Evolutionary conservation across 1,140 invertebrate species (phyloP), one percentile per base, ranked within the genome.

Genomic region (Drosophila santomea): DNA sequence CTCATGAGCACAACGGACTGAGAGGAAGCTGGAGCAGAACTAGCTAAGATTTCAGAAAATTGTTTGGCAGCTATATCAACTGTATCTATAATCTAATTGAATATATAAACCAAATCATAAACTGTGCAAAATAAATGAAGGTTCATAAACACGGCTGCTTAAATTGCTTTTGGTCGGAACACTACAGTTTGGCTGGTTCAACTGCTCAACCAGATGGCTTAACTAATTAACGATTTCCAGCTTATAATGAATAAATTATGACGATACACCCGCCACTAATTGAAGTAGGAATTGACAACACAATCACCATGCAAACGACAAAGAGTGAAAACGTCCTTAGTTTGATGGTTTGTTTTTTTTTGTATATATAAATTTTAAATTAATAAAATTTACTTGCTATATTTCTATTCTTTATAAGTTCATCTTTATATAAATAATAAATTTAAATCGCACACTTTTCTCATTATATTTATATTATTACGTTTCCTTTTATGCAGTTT

Each of bases 351-450:
- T 77, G 36, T 74, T 86, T 86, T 45, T 62, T 66, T 80, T 76
- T 82, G 74, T 86, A 90, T 80, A 80, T 91, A 91, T 88, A 88
- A 88, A 85, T 90, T 88, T 86, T 86, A 90, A 88, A 77, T 86
- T 86, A 82, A 86, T 86, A 86, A 90, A 90, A 79, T 85, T 89
- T 88, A 89, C 80, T 84, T 80, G 80, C 84, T 88, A 84, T 88
- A 84, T 80, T 89, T 89, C 76, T 83, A 88, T 89, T 78, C 73
- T 78, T 81, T 78, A 86, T 88, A 86, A 88, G 83, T 86, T 86
- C 83, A 82, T 86, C 60, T 79, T 82, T 41, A 86, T 88, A 86
- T 86, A 86, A 86, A 86, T 86, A 86, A 86, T 86, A 78, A 86
- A 88, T 82, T 77, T 88, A 88, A 80, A 80, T 89, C 84, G 84